phyloP scores from a whole-genome alignment of 2,797 vertebrate genomes.

The Tympanoctomys barrerae region DNA sequence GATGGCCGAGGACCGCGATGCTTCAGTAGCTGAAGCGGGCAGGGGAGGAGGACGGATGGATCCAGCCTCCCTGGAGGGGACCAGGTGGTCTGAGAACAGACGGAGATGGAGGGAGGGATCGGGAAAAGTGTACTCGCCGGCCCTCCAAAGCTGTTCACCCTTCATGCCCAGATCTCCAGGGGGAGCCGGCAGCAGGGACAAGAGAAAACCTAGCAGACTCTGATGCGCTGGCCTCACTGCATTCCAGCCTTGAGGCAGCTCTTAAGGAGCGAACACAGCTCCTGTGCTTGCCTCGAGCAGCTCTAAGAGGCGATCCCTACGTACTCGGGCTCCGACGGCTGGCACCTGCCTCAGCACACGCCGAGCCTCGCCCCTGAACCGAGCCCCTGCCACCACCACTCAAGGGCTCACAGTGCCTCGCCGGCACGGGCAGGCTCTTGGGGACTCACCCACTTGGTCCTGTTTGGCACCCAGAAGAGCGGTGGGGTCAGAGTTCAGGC shows the following conservation, averaged over 20 bases:
- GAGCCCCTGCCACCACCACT: neutral
- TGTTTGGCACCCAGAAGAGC: neutral
- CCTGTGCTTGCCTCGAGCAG: neutral
- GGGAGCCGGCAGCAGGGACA: neutral
- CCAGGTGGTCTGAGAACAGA: constrained; percentile 50
- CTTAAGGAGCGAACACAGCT: constrained; percentile 12
- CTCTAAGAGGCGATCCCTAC: constrained; percentile 17
- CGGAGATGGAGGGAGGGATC: neutral
- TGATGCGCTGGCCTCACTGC: neutral
- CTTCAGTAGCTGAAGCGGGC: constrained; percentile 56
- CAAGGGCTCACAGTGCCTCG: neutral
- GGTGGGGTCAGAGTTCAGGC: neutral
- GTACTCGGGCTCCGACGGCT: neutral
- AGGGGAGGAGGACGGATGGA: constrained; percentile 58
- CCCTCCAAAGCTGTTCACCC: constrained; percentile 1
- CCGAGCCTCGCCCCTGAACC: neutral
- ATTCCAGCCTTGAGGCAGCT: constrained; percentile 11
- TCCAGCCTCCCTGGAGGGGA: constrained; percentile 25
- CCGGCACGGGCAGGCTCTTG: neutral
- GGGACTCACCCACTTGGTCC: neutral
- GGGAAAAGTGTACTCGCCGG: neutral
- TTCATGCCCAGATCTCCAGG: neutral
- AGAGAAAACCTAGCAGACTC: neutral
- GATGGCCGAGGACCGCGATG: constrained; percentile 68
- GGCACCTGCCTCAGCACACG: constrained; percentile 29